Evolutionary conservation across 2,113 vertebrate species (phyloP).

Genomic region (Elgaria multicarinata): DNA sequence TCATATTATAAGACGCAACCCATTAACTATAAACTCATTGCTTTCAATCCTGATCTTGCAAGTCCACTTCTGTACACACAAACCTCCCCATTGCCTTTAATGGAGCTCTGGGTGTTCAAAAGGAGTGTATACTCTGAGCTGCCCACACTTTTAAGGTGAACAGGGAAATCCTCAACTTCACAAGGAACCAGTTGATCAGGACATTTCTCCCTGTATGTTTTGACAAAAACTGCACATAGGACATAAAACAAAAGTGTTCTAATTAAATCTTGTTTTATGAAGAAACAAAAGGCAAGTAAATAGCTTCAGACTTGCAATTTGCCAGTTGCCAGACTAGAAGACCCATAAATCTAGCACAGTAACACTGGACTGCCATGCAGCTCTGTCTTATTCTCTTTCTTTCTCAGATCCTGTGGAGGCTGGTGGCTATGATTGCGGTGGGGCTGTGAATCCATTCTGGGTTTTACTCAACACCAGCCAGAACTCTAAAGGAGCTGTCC

Average conservation of each 20-base stretch:
- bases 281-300: conserved; percentile 1
- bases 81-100: background rate
- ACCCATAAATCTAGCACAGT: background rate
- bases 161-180: background rate
- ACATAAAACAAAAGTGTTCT: background rate
- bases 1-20: background rate
- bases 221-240: conserved; percentile 15
- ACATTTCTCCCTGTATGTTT: background rate
- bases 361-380: background rate
- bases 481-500: too few relatives aligned
- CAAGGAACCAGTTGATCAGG: background rate
- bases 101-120: background rate
- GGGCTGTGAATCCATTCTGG: too few relatives aligned
- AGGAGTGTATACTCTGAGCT: background rate
- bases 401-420: background rate
- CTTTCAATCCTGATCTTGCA: too few relatives aligned
- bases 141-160: background rate
- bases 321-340: background rate
- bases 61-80: background rate
- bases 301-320: background rate
- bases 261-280: background rate
- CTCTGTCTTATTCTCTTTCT: background rate
- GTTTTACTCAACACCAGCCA: too few relatives aligned
- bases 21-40: background rate
- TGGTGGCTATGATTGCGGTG: too few relatives aligned